A percentile compares a stretch with the other conserved stretches of the same genome.
Conservation (phyloP, 2,888 invertebrate genomes). For the Nezara viridula region DNA sequence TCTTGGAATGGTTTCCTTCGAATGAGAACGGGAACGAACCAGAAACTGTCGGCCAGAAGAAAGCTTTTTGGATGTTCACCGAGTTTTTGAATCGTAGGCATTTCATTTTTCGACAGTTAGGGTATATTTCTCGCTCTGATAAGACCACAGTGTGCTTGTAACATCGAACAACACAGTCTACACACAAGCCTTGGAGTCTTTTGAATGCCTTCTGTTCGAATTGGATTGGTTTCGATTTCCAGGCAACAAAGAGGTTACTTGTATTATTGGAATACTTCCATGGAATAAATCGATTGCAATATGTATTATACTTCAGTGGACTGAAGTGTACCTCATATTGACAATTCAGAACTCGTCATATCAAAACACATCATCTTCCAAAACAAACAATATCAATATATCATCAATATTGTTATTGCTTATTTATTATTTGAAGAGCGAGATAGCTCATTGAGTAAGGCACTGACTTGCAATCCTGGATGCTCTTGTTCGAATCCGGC, state of each 20-base stretch:
- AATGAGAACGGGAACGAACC: conserved; percentile 1
- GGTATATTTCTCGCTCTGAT: background rate
- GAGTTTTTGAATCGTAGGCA: background rate
- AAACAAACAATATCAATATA: no score
- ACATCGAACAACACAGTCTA: background rate
- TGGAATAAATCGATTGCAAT: background rate
- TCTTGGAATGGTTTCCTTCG: background rate
- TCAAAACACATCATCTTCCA: no score
- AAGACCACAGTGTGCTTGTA: background rate
- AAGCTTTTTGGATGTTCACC: background rate
- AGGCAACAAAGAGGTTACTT: background rate
- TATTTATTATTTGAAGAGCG: no score
- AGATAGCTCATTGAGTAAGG: no score
- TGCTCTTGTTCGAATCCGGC: no score
- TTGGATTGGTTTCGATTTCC: background rate
- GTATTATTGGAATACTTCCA: background rate
- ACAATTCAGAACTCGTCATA: background rate
- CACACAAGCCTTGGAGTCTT: background rate
- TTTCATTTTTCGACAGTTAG: background rate
- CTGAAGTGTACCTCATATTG: background rate
- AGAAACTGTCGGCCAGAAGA: background rate
- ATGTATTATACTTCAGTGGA: background rate
- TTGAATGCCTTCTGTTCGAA: background rate
- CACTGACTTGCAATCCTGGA: no score
- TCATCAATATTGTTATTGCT: no score